A percentile compares a stretch with the other conserved stretches of the same genome.
Conservation (phyloP, 2,888 invertebrate species). For the Myopa tessellatipennis region DNA sequence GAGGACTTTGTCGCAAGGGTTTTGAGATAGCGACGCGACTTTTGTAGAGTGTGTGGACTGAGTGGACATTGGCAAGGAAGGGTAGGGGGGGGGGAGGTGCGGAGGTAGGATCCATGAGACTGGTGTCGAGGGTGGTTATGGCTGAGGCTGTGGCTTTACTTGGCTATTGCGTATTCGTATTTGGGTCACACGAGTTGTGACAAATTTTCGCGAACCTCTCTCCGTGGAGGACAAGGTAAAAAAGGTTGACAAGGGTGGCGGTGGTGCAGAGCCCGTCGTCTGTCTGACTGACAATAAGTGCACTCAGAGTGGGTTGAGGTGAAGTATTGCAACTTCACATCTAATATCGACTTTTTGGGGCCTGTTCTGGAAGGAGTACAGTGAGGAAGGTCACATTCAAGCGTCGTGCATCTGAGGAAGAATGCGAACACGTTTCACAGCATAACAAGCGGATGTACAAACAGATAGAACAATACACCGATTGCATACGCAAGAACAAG, state of each 20-base stretch:
- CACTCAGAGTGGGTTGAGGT: constrained; percentile 32
- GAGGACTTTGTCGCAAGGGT: constrained; percentile 32
- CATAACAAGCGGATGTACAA: background rate
- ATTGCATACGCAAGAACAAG: too few relatives aligned
- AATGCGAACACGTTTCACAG: background rate
- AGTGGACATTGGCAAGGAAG: constrained; percentile 13
- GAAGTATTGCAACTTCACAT: constrained; percentile 29
- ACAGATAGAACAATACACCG: too few relatives aligned
- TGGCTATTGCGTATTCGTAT: constrained; percentile 50
- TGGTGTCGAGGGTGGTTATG: constrained; percentile 2
- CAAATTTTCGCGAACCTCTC: constrained; percentile 30
- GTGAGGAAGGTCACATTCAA: constrained; percentile 25
- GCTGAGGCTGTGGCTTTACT: background rate
- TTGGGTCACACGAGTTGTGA: constrained; percentile 54
- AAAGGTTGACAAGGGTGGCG: background rate
- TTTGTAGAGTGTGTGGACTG: constrained; percentile 8
- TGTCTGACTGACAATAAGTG: constrained; percentile 36
- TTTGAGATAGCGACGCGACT: constrained; percentile 24
- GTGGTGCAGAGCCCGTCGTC: background rate
- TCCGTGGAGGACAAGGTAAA: constrained; percentile 32
- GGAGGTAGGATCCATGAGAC: background rate
- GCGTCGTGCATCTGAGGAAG: background rate
- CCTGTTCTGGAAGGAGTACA: constrained; percentile 6
- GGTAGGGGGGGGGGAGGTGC: constrained; percentile 12
- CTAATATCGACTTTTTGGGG: constrained; percentile 35